Base-by-base conservation (phyloP, 1,140 invertebrate species). In the Hyphantria cunea region DNA sequence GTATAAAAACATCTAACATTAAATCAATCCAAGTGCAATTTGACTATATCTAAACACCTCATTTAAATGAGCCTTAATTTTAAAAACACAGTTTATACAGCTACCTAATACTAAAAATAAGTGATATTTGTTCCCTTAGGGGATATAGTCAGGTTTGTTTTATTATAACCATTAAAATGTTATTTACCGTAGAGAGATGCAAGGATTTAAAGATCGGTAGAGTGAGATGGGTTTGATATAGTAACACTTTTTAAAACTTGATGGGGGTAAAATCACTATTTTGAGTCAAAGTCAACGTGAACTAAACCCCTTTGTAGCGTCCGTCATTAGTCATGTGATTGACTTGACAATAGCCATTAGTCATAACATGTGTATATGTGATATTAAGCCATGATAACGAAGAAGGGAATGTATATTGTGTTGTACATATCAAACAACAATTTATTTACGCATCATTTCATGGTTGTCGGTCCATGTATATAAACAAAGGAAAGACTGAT, bases 401-500 rank as follows among this genome's bases (percentile, higher is more conserved):
- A 47, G 33, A 47, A 49, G 51, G 61, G 53, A 60, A 25, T 59
- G 45, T 54, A 61, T 60, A 61, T 61, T 62, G 42, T 64, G 11
- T 39, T 70, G 42, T 62, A 63, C 59, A 76, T 66, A 72, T 67
- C 67, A 47, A 42, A 47, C 53, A 48, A 61, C 47, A 59, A 58
- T 64, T 47, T 53, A 14, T 37, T 53, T 54, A 50, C 58, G 51
- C 33, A 65, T 60, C 58, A 51, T 62, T 62, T 64, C 58, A 65
- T 64, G 50, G 58, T 54, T 56, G 60, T 54, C 55, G 55, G 82
- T 86, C 80, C 82, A 82, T 86, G 82, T 88, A 86, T 68, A 82
- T 84, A 84, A 59, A 80, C 70, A 64, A 82, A 75, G 75, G 83
- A 76, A 88, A 88, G 85, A 88, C 85, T 88, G 85, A 88, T 70